Evolutionary conservation across 1,140 invertebrate species (phyloP).

Genomic region (Wasmannia auropunctata): DNA sequence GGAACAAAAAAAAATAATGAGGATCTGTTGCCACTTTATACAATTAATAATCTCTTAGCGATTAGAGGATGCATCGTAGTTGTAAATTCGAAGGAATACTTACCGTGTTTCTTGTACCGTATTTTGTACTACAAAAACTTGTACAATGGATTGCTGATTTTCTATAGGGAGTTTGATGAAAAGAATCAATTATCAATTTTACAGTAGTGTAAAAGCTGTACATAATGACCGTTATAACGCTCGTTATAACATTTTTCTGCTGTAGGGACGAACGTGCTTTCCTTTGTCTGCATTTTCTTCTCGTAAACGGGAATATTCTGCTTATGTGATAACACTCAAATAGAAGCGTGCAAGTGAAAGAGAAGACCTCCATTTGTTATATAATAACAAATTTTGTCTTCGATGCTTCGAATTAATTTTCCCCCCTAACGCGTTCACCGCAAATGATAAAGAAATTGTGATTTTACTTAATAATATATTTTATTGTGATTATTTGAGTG

Average conservation of each 20-base stretch:
- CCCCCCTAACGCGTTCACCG: slow-evolving; percentile 59
- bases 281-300: slow-evolving; percentile 65
- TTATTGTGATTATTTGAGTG: slow-evolving; percentile 66
- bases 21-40: slow-evolving; percentile 71
- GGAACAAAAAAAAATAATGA: slow-evolving; percentile 42
- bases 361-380: slow-evolving; percentile 52
- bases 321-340: slow-evolving; percentile 60
- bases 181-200: slow-evolving; percentile 57
- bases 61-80: slow-evolving; percentile 66
- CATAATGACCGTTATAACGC: slow-evolving; percentile 44
- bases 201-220: slow-evolving; percentile 60
- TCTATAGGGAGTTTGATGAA: slow-evolving; percentile 58
- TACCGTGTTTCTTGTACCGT: slow-evolving; percentile 52
- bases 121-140: slow-evolving; percentile 68
- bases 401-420: slow-evolving; percentile 65
- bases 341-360: slow-evolving; percentile 65
- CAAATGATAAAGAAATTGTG: slow-evolving; percentile 65
- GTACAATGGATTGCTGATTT: slow-evolving; percentile 66
- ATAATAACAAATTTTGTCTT: slow-evolving; percentile 64
- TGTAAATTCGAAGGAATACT: slow-evolving; percentile 57
- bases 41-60: slow-evolving; percentile 63
- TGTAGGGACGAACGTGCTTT: slow-evolving; percentile 57
- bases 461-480: slow-evolving; percentile 67
- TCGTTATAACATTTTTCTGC: slow-evolving; percentile 60
- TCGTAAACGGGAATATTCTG: slow-evolving; percentile 50